Conservation (phyloP, 2,797 vertebrate species). For the Lutjanus campechanus region DNA sequence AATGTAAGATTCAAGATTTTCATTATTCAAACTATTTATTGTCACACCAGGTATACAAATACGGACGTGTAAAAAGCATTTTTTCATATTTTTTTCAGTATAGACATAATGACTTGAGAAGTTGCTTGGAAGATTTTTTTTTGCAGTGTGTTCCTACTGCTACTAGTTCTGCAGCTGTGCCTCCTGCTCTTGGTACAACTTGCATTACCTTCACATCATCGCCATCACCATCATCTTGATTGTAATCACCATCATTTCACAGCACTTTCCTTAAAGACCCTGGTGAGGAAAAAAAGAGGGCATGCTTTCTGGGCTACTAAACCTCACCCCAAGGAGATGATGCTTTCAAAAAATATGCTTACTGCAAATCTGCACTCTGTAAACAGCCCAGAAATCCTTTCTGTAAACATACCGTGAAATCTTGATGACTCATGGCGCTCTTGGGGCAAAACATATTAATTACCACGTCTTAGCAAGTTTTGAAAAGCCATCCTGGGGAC, state of each 20-base stretch:
- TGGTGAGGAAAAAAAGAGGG: conserved; percentile 26
- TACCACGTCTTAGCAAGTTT: conserved; percentile 63
- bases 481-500: conserved; percentile 45
- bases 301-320: conserved; percentile 49
- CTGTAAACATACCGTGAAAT: conserved; percentile 64
- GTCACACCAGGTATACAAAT: too few relatives aligned
- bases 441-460: conserved; percentile 66
- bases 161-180: conserved; percentile 19
- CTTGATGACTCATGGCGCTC: conserved; percentile 64
- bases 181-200: conserved; percentile 8
- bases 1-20: too few relatives aligned
- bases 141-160: not conserved
- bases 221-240: conserved; percentile 40
- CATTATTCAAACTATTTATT: too few relatives aligned
- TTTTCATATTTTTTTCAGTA: not conserved
- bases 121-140: not conserved
- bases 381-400: conserved; percentile 55
- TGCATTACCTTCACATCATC: conserved; percentile 52
- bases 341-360: conserved; percentile 53
- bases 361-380: conserved; percentile 47
- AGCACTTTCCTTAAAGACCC: conserved; percentile 57
- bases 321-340: conserved; percentile 59
- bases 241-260: conserved; percentile 60
- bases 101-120: not conserved
- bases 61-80: too few relatives aligned